phyloP scores from a whole-genome alignment of 1,140 invertebrate genomes.

The Cotesia typhae region DNA sequence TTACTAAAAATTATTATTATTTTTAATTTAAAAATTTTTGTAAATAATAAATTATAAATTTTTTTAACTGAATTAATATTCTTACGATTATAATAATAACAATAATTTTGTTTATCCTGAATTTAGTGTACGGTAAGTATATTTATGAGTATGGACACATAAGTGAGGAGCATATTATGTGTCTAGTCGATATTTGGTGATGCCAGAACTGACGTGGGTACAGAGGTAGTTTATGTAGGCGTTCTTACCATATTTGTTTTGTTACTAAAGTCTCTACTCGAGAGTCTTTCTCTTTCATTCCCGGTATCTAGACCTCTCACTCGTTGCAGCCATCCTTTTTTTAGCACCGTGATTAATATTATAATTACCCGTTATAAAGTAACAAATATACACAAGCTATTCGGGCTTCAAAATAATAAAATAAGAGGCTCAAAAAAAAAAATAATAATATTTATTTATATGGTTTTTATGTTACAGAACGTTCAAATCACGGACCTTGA shows the following conservation, averaged over 20 bases:
- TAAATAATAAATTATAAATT: no score
- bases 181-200: slow-evolving; percentile 62
- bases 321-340: slow-evolving; percentile 19
- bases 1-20: no score
- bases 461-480: slow-evolving; percentile 68
- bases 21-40: no score
- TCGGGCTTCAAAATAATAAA: neutral
- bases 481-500: slow-evolving; percentile 84
- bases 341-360: slow-evolving; percentile 18
- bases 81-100: neutral
- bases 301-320: slow-evolving; percentile 1
- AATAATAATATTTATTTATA: slow-evolving; percentile 5
- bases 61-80: no score
- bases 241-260: slow-evolving; percentile 53
- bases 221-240: slow-evolving; percentile 51
- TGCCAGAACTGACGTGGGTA: slow-evolving; percentile 44
- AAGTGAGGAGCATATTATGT: slow-evolving; percentile 34
- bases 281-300: slow-evolving; percentile 16
- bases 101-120: neutral
- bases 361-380: slow-evolving; percentile 6
- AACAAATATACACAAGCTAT: no score
- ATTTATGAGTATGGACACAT: slow-evolving; percentile 1
- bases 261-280: slow-evolving; percentile 8
- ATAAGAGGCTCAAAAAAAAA: neutral
- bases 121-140: neutral